Evolutionary conservation across 2,797 vertebrate genomes (phyloP), one percentile per base, ranked within the genome.

Genomic region (Falco biarmicus): DNA sequence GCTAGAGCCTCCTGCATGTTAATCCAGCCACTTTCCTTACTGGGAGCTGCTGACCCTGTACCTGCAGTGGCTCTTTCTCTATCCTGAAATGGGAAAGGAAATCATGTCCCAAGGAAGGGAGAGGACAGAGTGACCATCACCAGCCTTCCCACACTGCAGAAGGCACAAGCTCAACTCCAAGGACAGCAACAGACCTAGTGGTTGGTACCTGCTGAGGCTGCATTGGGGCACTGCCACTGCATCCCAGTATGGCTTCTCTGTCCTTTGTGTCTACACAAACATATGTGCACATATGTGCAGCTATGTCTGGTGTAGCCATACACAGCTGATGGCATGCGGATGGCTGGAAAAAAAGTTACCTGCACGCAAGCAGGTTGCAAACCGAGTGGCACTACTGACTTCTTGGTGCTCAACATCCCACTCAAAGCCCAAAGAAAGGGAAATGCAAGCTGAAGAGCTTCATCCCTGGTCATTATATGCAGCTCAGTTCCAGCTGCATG

Each of bases 251-350:
- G 32, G 32, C 61, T 78, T 78, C 48, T 74, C 50, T n/a, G n/a
- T 54, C 51, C 64, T 43, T 25, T 53, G 14, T 1, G 8, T 3
- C 53, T 54, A 48, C 32, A 34, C 8, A 59, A 61, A 84, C 39
- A 43, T 16, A 47, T 2, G 31, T 28, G 43, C 29, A 84, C 39
- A 43, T 16, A 47, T 2, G 31, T 28, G 43, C 29, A 66, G 76
- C 2, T 56, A 37, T 29, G 25, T 47, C 68, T 60, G 18, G 48
- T 26, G 48, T 1, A 1, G 45, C 31, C 61, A 56, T 0, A 32
- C 7, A 20, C 8, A 63, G 28, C 50, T 78, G 14, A 53, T 1
- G 4, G 53, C 31, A 64, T 2, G 19, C 0, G 0, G 21, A 48
- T n/a, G 31, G 77, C n/a, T 85, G 56, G 25, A 66, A 83, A 76